These are phyloP conservation scores for Oligia latruncula DNA, from an alignment of 2,888 invertebrate species.

Conservation along the genomic window DNA sequence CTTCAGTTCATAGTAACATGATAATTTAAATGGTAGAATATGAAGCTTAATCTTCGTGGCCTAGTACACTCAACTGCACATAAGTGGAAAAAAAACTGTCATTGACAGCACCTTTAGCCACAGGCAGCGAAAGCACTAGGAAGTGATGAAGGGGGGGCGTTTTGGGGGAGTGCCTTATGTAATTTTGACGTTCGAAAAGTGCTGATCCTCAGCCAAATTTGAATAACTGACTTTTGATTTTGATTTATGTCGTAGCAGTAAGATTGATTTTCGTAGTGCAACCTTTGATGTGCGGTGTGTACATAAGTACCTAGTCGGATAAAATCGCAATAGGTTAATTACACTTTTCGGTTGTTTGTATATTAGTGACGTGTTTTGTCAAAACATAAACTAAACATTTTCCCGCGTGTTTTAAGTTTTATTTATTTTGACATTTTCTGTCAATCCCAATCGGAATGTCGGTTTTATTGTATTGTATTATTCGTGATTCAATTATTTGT, in stretches of 20 bases:
- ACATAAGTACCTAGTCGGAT: background rate
- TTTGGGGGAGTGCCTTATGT: no score
- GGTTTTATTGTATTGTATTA: background rate
- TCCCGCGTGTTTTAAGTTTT: background rate
- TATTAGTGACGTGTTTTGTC: no score
- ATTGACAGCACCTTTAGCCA: background rate
- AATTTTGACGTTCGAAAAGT: no score
- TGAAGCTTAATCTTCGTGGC: background rate
- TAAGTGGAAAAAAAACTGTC: no score
- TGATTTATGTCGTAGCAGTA: background rate
- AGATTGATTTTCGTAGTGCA: background rate
- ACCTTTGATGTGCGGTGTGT: background rate
- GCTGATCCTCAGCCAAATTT: no score
- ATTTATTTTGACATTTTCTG: slow-evolving; percentile 6
- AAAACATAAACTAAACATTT: background rate
- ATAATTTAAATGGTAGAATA: background rate
- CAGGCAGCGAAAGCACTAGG: no score
- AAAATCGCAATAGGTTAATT: background rate
- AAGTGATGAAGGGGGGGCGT: no score
- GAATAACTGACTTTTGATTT: no score
- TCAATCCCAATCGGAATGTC: background rate
- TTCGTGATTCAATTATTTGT: background rate
- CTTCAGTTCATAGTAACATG: background rate
- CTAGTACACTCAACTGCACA: background rate
- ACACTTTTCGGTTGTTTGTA: background rate